Percentiles rank a stretch among this genome's conserved stretches.
phyloP scores from a whole-genome alignment of 2,113 vertebrate species.

The Muntiacus reevesi region DNA sequence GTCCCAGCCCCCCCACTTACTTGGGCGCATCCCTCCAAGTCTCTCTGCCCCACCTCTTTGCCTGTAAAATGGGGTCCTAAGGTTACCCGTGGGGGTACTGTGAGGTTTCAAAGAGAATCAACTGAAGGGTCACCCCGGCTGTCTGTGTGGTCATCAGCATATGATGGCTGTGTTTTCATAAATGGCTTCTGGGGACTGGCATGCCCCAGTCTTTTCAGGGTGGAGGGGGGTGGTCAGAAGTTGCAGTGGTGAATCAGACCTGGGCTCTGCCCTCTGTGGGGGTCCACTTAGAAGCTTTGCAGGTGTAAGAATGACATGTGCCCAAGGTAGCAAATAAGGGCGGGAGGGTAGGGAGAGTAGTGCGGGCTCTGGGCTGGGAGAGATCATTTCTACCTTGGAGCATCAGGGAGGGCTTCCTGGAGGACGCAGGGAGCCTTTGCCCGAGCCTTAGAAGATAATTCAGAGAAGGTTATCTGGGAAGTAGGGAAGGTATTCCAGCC shows the following conservation, averaged over 20 bases:
- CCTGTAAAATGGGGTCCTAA: not conserved
- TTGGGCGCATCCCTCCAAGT: not conserved
- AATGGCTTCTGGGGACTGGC: no score
- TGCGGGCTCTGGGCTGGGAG: not conserved
- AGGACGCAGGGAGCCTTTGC: not conserved
- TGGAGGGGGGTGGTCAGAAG: not conserved
- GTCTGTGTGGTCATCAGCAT: no score
- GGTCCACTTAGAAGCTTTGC: not conserved
- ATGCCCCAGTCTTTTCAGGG: not conserved
- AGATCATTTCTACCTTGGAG: not conserved
- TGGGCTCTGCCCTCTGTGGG: not conserved
- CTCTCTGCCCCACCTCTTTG: not conserved
- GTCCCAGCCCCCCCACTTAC: not conserved
- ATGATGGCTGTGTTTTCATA: not conserved
- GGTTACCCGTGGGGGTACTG: not conserved
- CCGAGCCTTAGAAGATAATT: not conserved
- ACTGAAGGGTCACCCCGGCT: no score
- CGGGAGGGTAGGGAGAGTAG: not conserved
- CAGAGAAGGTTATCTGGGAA: not conserved
- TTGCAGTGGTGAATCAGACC: not conserved
- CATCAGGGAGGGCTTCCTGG: not conserved
- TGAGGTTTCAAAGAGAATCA: not conserved
- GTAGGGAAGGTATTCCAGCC: not conserved
- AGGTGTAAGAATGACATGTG: not conserved
- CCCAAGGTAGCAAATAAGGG: not conserved